Evolutionary conservation across 2,888 invertebrate genomes (phyloP).

Genomic region (Orthosia incerta): DNA sequence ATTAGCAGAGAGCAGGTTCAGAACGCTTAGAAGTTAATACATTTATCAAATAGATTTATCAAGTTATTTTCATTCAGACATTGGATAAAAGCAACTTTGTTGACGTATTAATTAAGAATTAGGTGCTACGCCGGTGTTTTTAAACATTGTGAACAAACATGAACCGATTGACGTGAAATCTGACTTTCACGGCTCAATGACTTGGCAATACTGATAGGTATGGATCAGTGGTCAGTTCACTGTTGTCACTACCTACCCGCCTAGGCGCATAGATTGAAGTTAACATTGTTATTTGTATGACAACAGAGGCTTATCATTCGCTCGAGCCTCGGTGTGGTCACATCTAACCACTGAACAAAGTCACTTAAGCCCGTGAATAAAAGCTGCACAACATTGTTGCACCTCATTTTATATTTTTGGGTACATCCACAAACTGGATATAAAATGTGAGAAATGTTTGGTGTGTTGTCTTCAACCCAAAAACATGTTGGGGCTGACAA

Average conservation of each 20-base stretch:
- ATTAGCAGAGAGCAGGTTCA: background rate
- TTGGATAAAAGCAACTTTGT: background rate
- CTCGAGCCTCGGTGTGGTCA: background rate
- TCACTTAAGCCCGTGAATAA: background rate
- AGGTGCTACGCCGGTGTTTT: background rate
- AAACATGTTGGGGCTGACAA: no score
- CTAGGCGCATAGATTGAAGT: background rate
- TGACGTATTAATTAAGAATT: background rate
- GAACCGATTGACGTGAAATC: conserved; percentile 21
- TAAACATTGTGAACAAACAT: background rate
- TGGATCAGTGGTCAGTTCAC: conserved; percentile 18
- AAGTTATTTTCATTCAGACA: background rate
- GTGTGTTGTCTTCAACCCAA: no score
- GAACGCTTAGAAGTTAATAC: background rate
- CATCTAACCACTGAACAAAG: background rate
- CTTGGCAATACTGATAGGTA: conserved; percentile 30
- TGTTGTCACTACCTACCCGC: background rate
- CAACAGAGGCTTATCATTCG: conserved; percentile 12
- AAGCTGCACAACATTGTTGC: background rate
- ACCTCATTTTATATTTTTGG: background rate
- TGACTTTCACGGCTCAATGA: conserved; percentile 30
- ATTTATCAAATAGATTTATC: background rate
- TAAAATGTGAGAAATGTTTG: no score
- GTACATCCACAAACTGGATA: background rate
- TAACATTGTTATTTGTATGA: conserved; percentile 2